These are phyloP conservation scores for Astropecten irregularis DNA, from an alignment of 53 echinoderm and acorn worm species.

Conservation along the genomic window DNA sequence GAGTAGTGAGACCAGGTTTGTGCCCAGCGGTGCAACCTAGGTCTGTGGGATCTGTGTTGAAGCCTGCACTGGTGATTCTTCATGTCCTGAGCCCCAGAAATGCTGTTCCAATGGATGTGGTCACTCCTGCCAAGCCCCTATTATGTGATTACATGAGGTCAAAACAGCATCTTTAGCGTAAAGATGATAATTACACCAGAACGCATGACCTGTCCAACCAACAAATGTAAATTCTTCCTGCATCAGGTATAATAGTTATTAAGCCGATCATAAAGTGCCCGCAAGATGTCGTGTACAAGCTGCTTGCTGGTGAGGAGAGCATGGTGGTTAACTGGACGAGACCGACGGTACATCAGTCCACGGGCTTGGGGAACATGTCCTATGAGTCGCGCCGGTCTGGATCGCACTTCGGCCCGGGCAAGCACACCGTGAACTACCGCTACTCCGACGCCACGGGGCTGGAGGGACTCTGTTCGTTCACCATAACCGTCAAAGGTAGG, in stretches of 20 bases:
- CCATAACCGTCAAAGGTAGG: background rate
- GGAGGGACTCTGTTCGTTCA: background rate
- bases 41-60: too few relatives aligned
- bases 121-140: too few relatives aligned
- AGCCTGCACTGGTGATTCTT: too few relatives aligned
- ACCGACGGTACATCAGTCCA: background rate
- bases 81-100: conserved; percentile 25
- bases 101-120: conserved; percentile 45
- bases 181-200: too few relatives aligned
- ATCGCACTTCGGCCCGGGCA: background rate
- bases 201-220: too few relatives aligned
- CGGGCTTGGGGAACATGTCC: background rate
- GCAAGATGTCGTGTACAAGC: background rate
- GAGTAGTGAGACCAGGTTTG: too few relatives aligned
- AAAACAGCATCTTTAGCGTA: background rate
- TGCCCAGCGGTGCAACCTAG: too few relatives aligned
- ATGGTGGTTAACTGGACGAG: background rate
- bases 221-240: background rate
- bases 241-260: background rate
- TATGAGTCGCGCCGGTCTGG: background rate
- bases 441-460: background rate
- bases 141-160: too few relatives aligned
- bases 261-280: background rate
- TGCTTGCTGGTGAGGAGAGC: background rate
- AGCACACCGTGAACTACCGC: background rate